These are phyloP conservation scores for Ameiurus melas DNA, from an alignment of 2,113 vertebrate genomes.

Conservation along the genomic window DNA sequence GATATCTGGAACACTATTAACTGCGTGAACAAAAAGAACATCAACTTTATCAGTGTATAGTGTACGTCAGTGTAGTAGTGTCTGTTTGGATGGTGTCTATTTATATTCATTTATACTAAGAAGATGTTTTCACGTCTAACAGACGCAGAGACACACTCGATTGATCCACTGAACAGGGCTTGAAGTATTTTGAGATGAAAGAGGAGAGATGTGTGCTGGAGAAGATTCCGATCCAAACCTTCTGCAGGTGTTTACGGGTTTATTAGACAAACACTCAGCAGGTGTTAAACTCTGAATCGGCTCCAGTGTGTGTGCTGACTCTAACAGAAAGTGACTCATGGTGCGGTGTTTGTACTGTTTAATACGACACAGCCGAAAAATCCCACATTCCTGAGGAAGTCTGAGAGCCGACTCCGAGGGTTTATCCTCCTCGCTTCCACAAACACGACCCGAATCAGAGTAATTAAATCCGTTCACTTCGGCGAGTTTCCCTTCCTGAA, in stretches of 20 bases:
- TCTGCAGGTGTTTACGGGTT: neutral
- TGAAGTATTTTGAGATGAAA: neutral
- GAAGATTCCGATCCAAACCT: neutral
- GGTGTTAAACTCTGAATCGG: neutral
- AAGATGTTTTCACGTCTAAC: neutral
- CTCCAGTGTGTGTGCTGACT: neutral
- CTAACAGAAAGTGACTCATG: neutral
- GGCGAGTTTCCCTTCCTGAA: constrained; percentile 6
- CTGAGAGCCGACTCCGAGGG: neutral
- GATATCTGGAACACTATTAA: neutral
- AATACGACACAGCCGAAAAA: neutral
- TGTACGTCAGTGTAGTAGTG: neutral
- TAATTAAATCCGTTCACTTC: constrained; percentile 49
- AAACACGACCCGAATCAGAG: neutral
- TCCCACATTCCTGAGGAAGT: constrained; percentile 9
- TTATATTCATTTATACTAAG: too few relatives aligned
- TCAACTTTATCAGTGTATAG: neutral
- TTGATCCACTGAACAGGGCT: neutral
- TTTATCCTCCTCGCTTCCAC: neutral
- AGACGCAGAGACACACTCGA: neutral
- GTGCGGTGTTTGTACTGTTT: neutral
- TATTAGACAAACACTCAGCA: neutral
- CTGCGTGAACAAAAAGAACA: too few relatives aligned
- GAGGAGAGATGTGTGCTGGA: neutral
- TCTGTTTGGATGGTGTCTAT: neutral